Percentiles rank a stretch among this genome's conserved stretches.
phyloP scores from a whole-genome alignment of 2,113 vertebrate species.

The Lagopus muta region DNA sequence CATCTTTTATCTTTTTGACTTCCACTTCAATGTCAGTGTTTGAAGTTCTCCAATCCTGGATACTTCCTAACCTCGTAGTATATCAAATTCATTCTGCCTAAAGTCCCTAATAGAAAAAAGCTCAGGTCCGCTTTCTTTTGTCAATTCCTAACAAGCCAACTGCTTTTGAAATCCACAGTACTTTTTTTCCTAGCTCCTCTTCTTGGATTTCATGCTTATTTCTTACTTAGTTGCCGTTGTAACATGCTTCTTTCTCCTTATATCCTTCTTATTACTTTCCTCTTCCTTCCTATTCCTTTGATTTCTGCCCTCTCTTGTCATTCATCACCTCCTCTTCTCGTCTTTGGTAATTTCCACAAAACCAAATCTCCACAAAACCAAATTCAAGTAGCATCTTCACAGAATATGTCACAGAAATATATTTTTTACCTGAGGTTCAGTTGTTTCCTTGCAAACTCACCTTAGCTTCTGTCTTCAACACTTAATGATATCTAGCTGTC shows the following conservation, averaged over 20 bases:
- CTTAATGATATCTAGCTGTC: neutral
- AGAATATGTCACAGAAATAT: neutral
- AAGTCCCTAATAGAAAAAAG: neutral
- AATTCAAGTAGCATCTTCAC: neutral
- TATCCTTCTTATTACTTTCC: neutral
- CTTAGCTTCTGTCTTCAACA: neutral
- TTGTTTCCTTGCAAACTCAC: neutral
- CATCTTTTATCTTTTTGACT: neutral
- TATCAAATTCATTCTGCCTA: neutral
- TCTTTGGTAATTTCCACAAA: neutral
- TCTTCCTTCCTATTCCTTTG: neutral
- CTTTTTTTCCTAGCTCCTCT: neutral
- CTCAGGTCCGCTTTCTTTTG: neutral
- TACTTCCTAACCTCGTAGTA: neutral
- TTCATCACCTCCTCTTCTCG: neutral
- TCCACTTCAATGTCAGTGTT: neutral
- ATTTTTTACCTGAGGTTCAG: neutral
- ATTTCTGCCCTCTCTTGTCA: neutral
- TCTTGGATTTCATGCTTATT: neutral
- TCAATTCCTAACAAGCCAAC: neutral
- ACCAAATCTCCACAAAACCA: neutral
- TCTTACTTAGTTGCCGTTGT: neutral
- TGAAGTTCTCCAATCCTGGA: neutral
- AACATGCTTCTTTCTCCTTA: neutral
- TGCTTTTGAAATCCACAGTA: neutral